Conservation (phyloP, 2,113 vertebrate genomes). For the Ia io region DNA sequence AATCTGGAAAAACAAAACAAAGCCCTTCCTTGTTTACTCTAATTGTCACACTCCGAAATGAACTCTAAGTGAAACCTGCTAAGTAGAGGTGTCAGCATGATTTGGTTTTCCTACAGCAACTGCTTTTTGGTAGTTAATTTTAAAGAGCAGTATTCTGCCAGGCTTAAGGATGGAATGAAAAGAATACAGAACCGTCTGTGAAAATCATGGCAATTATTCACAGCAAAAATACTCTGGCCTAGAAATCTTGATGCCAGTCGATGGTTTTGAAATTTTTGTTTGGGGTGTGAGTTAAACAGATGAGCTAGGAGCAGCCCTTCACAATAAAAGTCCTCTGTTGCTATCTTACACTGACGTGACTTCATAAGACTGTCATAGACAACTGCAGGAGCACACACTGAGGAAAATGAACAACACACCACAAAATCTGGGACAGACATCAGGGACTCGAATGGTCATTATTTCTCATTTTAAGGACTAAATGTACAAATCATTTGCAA, state of each 20-base stretch:
- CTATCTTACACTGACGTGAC: not conserved
- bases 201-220: slow-evolving; percentile 51
- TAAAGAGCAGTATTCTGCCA: slow-evolving; percentile 17
- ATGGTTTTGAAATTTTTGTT: slow-evolving; percentile 51
- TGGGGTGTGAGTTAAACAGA: not conserved
- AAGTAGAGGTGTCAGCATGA: slow-evolving; percentile 56
- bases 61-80: slow-evolving; percentile 51
- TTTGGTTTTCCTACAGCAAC: slow-evolving; percentile 53
- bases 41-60: slow-evolving; percentile 63
- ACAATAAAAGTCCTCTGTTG: not conserved
- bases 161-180: slow-evolving; percentile 44
- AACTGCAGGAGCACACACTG: not conserved
- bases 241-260: slow-evolving; percentile 31
- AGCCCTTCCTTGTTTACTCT: slow-evolving; percentile 65
- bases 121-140: slow-evolving; percentile 27
- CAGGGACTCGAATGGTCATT: not conserved
- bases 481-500: not conserved
- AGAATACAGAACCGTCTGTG: slow-evolving; percentile 35
- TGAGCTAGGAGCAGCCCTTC: not conserved
- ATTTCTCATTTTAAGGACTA: not conserved
- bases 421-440: not conserved
- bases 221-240: slow-evolving; percentile 27
- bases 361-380: not conserved
- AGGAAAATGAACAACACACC: not conserved
- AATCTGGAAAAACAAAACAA: slow-evolving; percentile 63